These are phyloP conservation scores for Hipposideros larvatus DNA, from an alignment of 2,797 vertebrate species.

Conservation along the genomic window DNA sequence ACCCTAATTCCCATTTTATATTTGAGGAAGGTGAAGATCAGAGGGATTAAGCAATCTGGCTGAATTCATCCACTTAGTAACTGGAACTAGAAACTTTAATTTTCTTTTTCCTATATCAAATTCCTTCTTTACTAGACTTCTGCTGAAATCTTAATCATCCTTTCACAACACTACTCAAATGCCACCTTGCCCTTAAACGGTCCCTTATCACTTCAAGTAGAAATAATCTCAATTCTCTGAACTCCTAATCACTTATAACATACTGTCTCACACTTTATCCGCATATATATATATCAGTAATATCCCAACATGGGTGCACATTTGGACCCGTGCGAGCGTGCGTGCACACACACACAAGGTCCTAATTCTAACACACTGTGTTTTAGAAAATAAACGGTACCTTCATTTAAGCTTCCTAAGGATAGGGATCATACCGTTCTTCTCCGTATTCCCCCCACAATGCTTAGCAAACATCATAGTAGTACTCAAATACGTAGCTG, in stretches of 20 bases:
- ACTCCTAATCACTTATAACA: not conserved
- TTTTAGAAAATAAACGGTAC: not conserved
- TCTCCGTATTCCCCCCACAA: not conserved
- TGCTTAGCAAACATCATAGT: not conserved
- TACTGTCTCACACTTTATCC: not conserved
- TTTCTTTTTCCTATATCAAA: not conserved
- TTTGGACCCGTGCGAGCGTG: not conserved
- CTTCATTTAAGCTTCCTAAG: slow-evolving; percentile 1
- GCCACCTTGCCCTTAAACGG: not conserved
- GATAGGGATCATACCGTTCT: not conserved
- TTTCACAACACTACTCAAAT: slow-evolving; percentile 39
- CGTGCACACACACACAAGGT: not conserved
- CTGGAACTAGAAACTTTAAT: not conserved
- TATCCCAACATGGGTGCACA: not conserved
- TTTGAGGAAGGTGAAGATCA: slow-evolving; percentile 7
- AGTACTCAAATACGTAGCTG: not conserved
- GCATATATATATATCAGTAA: not conserved
- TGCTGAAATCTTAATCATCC: not conserved
- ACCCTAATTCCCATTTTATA: not conserved
- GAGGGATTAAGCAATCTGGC: not conserved
- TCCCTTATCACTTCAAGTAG: not conserved
- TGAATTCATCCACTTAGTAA: slow-evolving; percentile 13
- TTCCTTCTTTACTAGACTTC: slow-evolving; percentile 10
- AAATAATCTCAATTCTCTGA: slow-evolving; percentile 7
- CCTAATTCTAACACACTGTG: not conserved